phyloP scores from a whole-genome alignment of 2,888 invertebrate genomes.

The Chymomyza procnemis region DNA sequence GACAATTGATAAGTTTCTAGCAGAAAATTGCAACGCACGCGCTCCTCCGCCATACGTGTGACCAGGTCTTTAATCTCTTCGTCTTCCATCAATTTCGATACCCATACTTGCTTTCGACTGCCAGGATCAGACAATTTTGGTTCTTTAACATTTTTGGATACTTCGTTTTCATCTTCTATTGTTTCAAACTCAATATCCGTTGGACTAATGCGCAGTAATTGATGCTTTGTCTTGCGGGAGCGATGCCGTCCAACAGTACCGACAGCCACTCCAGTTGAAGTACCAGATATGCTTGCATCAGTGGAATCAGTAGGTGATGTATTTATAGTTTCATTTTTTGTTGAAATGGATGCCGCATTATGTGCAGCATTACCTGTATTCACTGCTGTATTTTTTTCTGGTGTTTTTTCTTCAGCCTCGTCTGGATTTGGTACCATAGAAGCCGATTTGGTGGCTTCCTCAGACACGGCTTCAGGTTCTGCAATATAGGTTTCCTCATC shows the following conservation, averaged over 20 bases:
- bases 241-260: conserved; percentile 34
- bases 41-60: conserved; percentile 48
- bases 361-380: neutral
- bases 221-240: conserved; percentile 50
- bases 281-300: neutral
- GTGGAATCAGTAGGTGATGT: conserved; percentile 29
- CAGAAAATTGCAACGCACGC: conserved; percentile 57
- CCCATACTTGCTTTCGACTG: neutral
- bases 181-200: conserved; percentile 52
- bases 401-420: conserved; percentile 20
- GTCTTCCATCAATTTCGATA: conserved; percentile 29
- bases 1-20: conserved; percentile 47
- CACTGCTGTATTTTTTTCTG: conserved; percentile 17
- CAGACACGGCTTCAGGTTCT: neutral
- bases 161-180: conserved; percentile 26
- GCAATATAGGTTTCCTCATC: conserved; percentile 44
- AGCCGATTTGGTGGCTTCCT: conserved; percentile 1
- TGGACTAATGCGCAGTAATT: conserved; percentile 38
- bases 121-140: neutral
- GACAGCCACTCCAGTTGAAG: neutral
- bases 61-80: conserved; percentile 37
- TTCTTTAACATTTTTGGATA: neutral
- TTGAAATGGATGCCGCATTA: neutral
- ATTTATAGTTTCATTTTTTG: neutral
- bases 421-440: conserved; percentile 3